Evolutionary conservation across 1,140 invertebrate genomes (phyloP).

Genomic region (Calliphora vicina): DNA sequence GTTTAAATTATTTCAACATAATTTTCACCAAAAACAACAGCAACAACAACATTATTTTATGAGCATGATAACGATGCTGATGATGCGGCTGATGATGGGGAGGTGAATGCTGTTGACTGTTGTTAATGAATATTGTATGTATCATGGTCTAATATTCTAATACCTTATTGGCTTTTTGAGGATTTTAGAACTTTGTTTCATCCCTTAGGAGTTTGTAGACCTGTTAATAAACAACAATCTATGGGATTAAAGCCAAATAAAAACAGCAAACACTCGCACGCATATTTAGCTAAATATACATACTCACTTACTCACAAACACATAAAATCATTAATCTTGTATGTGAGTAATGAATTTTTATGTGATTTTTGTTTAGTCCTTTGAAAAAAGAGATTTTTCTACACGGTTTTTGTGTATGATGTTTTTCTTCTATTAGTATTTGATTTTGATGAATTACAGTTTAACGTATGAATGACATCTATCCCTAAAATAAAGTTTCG

Average conservation of each 20-base stretch:
- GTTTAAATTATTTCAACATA: neutral
- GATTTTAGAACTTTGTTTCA: too few species aligned
- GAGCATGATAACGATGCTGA: neutral
- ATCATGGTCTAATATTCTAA: neutral
- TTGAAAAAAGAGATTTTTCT: neutral
- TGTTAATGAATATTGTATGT: neutral
- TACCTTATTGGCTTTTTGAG: neutral
- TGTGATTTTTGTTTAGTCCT: slow-evolving; percentile 3
- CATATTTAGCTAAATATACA: neutral
- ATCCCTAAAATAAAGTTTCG: neutral
- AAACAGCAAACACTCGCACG: neutral
- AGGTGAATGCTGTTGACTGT: neutral
- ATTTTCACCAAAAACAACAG: neutral
- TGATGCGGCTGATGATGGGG: neutral
- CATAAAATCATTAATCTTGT: slow-evolving; percentile 28
- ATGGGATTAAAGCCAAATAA: neutral
- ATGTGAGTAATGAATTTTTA: slow-evolving; percentile 32
- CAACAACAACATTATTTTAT: neutral
- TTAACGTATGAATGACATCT: slow-evolving; percentile 12
- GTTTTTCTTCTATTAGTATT: slow-evolving; percentile 14
- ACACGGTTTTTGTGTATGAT: neutral
- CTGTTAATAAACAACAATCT: neutral
- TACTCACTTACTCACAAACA: neutral
- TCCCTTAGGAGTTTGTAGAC: too few species aligned
- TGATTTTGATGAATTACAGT: slow-evolving; percentile 33